Base-by-base conservation (phyloP, 2,113 vertebrate genomes). In the Lampris incognitus region DNA sequence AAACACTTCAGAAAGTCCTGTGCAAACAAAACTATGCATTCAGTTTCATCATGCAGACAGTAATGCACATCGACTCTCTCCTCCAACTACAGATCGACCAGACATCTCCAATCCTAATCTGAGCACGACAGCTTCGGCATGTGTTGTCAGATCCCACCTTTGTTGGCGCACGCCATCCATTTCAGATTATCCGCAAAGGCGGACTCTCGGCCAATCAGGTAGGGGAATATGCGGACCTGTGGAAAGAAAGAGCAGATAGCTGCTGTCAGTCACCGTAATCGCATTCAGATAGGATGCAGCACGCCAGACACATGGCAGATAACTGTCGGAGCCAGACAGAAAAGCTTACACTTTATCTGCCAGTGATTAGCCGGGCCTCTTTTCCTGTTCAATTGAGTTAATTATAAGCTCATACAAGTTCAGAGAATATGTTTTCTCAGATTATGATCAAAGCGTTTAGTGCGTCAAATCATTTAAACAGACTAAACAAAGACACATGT, bases 91-190 rank as follows among this genome's bases (percentile, higher is more conserved):
- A 84, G 87, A 78, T 77, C 11, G 9, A 38, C 60, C 70, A 67
- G 39, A 59, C 55, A 56, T 56, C 55, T 36, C 55, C 55, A 3
- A n/a, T 24, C 13, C 55, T 56, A 36, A 56, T 4, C 11, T 36
- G 37, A 66, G 42, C 7, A 44, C 44, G 55, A 60, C 11, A 1
- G 52, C 54, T 1, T 50, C 6, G 51, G 54, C 8, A 50, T 51
- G 54, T 65, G 66, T 48, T 60, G 38, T 66, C 65, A 75, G 50
- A 83, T 74, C 88, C 74, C 77, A 99, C 98, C 98, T 98, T 99
- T 99, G 91, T 99, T 99, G 74, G 97, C 97, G 87, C 98, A 99
- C 11, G 98, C 98, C 97, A 99, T 99, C 98, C 98, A 99, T 92
- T 99, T 99, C 56, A 99, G 93, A 83, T 99, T 99, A 91, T 99